These are phyloP conservation scores for Blera fallax DNA, from an alignment of 2,888 invertebrate species.

Conservation along the genomic window DNA sequence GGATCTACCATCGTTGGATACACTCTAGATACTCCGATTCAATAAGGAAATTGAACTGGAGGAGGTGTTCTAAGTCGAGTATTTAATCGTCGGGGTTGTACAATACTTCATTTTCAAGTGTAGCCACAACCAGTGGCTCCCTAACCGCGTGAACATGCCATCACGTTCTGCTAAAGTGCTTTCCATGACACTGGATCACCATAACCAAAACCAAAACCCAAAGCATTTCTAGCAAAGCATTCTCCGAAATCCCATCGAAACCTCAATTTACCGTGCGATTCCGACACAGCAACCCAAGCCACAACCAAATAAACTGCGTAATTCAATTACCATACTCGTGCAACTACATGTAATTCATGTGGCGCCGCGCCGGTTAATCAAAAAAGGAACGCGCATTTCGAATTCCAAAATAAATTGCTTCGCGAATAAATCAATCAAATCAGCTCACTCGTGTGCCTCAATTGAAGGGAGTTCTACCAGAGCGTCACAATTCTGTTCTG, in stretches of 20 bases:
- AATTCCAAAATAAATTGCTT: not conserved
- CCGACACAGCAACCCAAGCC: not conserved
- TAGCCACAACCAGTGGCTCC: too few species aligned
- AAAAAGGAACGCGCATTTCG: not conserved
- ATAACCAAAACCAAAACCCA: not conserved
- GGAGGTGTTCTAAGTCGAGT: too few species aligned
- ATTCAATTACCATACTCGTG: not conserved
- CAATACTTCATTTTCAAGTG: too few species aligned
- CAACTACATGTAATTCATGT: not conserved
- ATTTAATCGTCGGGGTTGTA: too few species aligned
- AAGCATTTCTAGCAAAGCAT: not conserved
- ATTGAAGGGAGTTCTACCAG: not conserved
- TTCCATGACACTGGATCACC: not conserved
- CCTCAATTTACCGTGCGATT: not conserved
- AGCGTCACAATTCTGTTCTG: not conserved
- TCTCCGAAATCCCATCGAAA: not conserved
- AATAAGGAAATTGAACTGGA: too few species aligned
- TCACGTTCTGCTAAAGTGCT: too few species aligned
- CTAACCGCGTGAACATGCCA: too few species aligned
- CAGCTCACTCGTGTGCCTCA: not conserved
- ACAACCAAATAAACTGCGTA: conserved; percentile 10
- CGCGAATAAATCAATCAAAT: not conserved
- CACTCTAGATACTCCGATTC: too few species aligned
- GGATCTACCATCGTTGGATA: too few species aligned
- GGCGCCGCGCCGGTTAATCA: not conserved